Evolutionary conservation across 1,140 invertebrate genomes (phyloP).

Genomic region (Bombus picipes): DNA sequence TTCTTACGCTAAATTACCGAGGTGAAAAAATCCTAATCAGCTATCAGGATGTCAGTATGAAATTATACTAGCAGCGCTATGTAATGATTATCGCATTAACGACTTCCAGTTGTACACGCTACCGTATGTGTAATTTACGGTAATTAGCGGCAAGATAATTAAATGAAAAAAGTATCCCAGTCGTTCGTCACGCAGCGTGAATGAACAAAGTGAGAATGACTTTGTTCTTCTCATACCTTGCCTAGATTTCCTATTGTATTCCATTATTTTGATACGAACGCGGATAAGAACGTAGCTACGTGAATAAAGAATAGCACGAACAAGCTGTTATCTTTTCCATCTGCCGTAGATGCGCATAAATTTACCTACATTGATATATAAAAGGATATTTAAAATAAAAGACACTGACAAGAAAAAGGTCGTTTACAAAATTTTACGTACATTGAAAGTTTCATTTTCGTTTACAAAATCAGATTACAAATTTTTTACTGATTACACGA

Average conservation of each 20-base stretch:
- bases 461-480: background rate
- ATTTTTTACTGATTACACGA: too few relatives aligned
- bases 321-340: background rate
- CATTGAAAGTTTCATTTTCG: background rate
- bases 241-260: background rate
- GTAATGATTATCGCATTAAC: slow-evolving; percentile 18
- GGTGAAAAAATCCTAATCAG: background rate
- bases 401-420: too few relatives aligned
- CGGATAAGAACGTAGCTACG: background rate
- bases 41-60: background rate
- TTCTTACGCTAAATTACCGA: background rate
- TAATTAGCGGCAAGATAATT: slow-evolving; percentile 44
- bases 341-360: background rate
- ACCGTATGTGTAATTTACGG: slow-evolving; percentile 7
- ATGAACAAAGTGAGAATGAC: background rate
- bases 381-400: background rate
- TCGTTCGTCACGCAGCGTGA: background rate
- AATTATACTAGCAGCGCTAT: background rate
- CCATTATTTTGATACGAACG: background rate
- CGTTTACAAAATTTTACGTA: too few relatives aligned
- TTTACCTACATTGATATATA: background rate
- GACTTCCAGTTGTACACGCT: background rate
- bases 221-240: slow-evolving; percentile 10
- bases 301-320: background rate
- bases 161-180: slow-evolving; percentile 39